phyloP scores from a whole-genome alignment of 2,888 invertebrate species.

The Spilarctia lutea region DNA sequence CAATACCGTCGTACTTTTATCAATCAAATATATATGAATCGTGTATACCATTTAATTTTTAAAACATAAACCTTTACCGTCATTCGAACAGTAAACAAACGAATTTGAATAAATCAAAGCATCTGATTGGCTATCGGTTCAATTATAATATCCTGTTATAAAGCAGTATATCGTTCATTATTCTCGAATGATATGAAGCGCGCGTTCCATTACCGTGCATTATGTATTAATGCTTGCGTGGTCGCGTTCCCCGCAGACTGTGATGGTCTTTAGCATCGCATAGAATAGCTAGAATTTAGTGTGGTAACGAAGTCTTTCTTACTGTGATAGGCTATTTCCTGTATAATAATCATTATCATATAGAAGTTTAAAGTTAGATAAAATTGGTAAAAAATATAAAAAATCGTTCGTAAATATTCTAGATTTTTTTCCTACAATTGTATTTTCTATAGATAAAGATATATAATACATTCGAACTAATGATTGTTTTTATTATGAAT shows the following conservation, averaged over 20 bases:
- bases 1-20: neutral
- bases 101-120: slow-evolving; percentile 20
- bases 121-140: slow-evolving; percentile 27
- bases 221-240: slow-evolving; percentile 67
- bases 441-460: no score
- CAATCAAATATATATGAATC: neutral
- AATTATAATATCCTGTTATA: slow-evolving; percentile 49
- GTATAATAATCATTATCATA: neutral
- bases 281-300: slow-evolving; percentile 31
- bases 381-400: no score
- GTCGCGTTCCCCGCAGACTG: slow-evolving; percentile 49
- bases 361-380: no score
- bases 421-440: no score
- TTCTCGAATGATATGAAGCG: slow-evolving; percentile 41
- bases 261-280: slow-evolving; percentile 43
- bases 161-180: slow-evolving; percentile 47
- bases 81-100: slow-evolving; percentile 13
- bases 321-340: neutral
- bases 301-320: slow-evolving; percentile 30
- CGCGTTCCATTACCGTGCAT: slow-evolving; percentile 74
- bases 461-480: no score
- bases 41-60: neutral
- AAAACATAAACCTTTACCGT: neutral
- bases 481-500: no score
- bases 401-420: no score